phyloP scores from a whole-genome alignment of 2,797 vertebrate genomes.

The Chaetodon trifasciatus region DNA sequence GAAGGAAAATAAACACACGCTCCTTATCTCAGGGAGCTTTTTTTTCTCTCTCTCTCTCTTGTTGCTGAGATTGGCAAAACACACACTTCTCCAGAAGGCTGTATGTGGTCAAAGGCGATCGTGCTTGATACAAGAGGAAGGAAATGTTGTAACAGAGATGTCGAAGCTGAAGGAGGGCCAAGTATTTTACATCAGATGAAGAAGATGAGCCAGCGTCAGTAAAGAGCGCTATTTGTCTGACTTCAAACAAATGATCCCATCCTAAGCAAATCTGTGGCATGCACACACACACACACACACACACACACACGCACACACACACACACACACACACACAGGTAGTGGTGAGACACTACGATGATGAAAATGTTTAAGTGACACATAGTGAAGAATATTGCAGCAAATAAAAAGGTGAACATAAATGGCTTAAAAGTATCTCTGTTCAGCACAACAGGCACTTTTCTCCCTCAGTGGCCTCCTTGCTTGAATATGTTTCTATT shows the following conservation, averaged over 20 bases:
- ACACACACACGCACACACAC: too few relatives aligned
- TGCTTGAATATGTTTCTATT: background rate
- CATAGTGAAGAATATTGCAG: background rate
- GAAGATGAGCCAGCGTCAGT: background rate
- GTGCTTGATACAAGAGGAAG: constrained; percentile 7
- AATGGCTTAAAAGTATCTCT: background rate
- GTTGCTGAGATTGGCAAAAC: constrained; percentile 16
- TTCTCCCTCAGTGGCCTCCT: too few relatives aligned
- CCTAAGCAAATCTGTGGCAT: background rate
- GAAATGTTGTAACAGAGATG: background rate
- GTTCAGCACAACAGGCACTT: background rate
- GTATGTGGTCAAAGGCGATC: background rate
- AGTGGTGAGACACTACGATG: background rate
- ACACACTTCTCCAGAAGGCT: background rate
- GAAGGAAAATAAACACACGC: constrained; percentile 18
- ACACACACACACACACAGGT: background rate
- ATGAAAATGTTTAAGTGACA: background rate
- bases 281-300: too few relatives aligned
- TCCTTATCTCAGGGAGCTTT: background rate
- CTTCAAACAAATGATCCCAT: constrained; percentile 22
- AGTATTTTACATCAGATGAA: background rate
- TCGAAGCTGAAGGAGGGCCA: background rate
- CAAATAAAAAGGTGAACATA: background rate
- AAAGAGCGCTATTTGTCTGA: constrained; percentile 10
- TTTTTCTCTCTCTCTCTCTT: constrained; percentile 7